Base-by-base conservation (phyloP, 2,113 vertebrate species). In the Scartelaos histophorus region DNA sequence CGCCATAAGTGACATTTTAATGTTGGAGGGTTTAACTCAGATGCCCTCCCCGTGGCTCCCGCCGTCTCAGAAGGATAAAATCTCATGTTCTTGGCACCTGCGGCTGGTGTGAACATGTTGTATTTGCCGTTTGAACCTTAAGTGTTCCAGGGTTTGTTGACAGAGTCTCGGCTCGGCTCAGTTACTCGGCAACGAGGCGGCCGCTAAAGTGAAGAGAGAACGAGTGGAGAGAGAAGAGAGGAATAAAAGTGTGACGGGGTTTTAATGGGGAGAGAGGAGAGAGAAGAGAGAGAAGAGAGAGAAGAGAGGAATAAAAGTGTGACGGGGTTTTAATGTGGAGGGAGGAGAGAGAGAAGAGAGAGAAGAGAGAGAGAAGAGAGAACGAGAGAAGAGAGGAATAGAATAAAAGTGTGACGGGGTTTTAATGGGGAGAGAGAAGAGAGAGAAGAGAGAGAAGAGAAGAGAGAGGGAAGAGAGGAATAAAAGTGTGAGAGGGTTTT, bases 131-230 rank as follows among this genome's bases (percentile, higher is more conserved):
- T 62, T 61, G 7, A 58, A 53, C 53, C 57, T 35, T 3, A 3
- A 1, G 13, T 35, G 58, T 25, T 43, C 45, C n/a, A 5, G 38
- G 71, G 80, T 66, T 66, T 87, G 81, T 82, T 81, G 82, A 87
- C 66, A 67, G 22, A 58, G n/a, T 57, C 67, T 69, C 71, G 67
- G 47, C 49, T 45, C 70, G 58, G 34, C 73, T 46, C 78, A 72
- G 85, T 88, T 85, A 68, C 85, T 74, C 71, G 82, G 90, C 80
- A 87, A 91, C 73, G 47, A n/a, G 73, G 79, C 66, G 68, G 80
- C 16, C 70, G 66, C 67, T 67, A 72, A 80, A 70, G 66, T 75
- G 38, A 56, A 45, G 22, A 49, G 69, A 51, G 38, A 67, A 25
- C 56, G 24, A 62, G 53, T n/a, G 17, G 78, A 25, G 75, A 54